Percentiles rank a stretch among this genome's conserved stretches.
phyloP scores from a whole-genome alignment of 2,888 invertebrate species.

The Conistra vaccinii region DNA sequence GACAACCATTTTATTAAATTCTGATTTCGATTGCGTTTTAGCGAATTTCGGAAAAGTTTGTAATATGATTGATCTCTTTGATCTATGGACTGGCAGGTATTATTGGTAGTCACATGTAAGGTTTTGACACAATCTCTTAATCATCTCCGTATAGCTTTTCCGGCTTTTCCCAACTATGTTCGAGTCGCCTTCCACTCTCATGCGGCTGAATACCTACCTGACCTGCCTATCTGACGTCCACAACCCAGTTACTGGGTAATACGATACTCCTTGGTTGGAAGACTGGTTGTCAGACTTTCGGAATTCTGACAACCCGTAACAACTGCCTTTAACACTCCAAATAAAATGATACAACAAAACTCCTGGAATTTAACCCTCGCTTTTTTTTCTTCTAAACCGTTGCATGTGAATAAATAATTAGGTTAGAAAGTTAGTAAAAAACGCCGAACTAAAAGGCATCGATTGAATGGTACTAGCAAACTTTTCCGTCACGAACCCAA shows the following conservation, averaged over 20 bases:
- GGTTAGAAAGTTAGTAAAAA: slow-evolving; percentile 75
- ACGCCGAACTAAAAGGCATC: slow-evolving; percentile 80
- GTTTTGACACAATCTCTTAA: background rate
- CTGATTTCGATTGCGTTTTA: slow-evolving; percentile 28
- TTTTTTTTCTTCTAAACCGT: slow-evolving; percentile 50
- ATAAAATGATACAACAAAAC: background rate
- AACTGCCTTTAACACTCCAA: background rate
- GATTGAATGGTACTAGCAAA: slow-evolving; percentile 82
- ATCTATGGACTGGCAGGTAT: background rate
- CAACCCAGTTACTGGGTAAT: background rate
- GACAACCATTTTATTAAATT: slow-evolving; percentile 39
- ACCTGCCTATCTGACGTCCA: background rate
- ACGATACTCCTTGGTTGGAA: background rate
- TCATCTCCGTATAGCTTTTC: no score
- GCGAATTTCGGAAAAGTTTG: background rate
- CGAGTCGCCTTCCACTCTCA: background rate
- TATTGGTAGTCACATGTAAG: background rate
- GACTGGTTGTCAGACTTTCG: no score
- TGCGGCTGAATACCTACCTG: no score
- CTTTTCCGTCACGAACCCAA: slow-evolving; percentile 84
- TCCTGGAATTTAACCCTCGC: background rate
- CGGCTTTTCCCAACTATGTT: background rate
- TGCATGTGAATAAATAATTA: slow-evolving; percentile 85
- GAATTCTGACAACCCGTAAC: background rate
- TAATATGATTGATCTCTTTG: background rate